Base-by-base conservation (phyloP, 2,888 invertebrate genomes). In the Strigamia transsilvanica region DNA sequence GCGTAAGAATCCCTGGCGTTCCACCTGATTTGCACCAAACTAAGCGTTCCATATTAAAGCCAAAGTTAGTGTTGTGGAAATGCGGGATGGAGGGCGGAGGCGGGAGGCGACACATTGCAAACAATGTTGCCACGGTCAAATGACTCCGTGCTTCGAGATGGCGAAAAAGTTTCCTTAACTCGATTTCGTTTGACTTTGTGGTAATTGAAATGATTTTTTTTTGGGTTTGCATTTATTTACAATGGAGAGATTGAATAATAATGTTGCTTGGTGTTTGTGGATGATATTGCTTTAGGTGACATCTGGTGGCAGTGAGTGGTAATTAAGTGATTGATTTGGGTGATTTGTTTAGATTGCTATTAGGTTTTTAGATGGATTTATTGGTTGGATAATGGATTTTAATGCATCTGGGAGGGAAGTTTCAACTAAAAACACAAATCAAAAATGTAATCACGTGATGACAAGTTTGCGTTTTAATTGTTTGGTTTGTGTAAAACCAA, bases 1-100 rank as follows among this genome's bases (percentile, higher is more conserved):
- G 61, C 61, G 61, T 61, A 23, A 61, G 61, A 61, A 61, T 61
- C 61, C 61, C 61, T 23, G n/a, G 61, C 61, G 61, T 61, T 61
- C 61, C 61, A 61, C 61, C 61, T 61, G 61, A 61, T 61, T 61
- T 61, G 61, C 61, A 61, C 18, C 61, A 61, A 61, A 61, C 61
- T 61, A 61, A 61, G 61, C 61, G 61, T 61, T 61, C 61, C 61
- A 61, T 61, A 61, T 61, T 61, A 61, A 61, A 61, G 61, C 18
- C 61, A 61, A 61, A 61, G 61, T 61, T 61, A 61, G 61, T 61
- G 61, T 61, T 61, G 61, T 61, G 61, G 61, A 61, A 61, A 61
- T 61, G 61, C 21, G 23, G 23, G 61, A 61, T n/a, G 21, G 61
- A 2, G 61, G 61, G 61, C 2, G 61, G 61, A 61, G 21, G 61